These are phyloP conservation scores for Lutjanus erythropterus DNA, from an alignment of 2,113 vertebrate species.

Conservation along the genomic window DNA sequence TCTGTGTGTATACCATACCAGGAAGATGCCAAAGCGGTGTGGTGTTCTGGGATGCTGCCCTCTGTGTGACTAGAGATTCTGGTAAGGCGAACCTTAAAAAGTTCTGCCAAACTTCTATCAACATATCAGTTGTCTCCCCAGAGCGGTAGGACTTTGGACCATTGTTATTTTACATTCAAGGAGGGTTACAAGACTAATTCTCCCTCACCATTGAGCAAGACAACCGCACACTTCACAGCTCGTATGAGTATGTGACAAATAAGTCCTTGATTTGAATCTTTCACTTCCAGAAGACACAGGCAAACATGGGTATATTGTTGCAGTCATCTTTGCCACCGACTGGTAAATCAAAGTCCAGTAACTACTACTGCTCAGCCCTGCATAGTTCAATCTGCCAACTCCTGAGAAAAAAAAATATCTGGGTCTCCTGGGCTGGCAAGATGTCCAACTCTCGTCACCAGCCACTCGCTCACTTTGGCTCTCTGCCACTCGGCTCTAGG, in stretches of 20 bases:
- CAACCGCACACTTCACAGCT: not conserved
- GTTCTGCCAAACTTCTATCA: not conserved
- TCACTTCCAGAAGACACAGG: not conserved
- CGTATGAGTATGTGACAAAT: not conserved
- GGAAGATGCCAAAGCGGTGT: not conserved
- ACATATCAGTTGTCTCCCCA: too few species aligned
- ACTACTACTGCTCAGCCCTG: not conserved
- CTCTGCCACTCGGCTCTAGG: not conserved
- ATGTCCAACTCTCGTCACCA: slow-evolving; percentile 6
- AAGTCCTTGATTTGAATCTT: not conserved
- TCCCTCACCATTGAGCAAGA: not conserved
- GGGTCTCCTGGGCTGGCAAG: slow-evolving; percentile 23
- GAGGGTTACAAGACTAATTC: not conserved
- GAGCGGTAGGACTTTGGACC: not conserved
- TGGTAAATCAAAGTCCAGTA: slow-evolving; percentile 10
- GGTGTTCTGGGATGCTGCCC: not conserved
- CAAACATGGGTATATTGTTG: not conserved
- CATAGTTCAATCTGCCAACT: slow-evolving; percentile 13
- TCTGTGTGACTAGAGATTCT: not conserved
- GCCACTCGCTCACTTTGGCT: slow-evolving; percentile 39
- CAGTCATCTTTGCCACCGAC: not conserved
- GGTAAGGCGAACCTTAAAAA: not conserved
- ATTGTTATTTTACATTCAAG: not conserved
- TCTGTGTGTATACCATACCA: too few species aligned
- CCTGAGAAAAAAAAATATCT: slow-evolving; percentile 11